Conservation (phyloP, 1,140 invertebrate genomes). For the Scaptomyza pallida region DNA sequence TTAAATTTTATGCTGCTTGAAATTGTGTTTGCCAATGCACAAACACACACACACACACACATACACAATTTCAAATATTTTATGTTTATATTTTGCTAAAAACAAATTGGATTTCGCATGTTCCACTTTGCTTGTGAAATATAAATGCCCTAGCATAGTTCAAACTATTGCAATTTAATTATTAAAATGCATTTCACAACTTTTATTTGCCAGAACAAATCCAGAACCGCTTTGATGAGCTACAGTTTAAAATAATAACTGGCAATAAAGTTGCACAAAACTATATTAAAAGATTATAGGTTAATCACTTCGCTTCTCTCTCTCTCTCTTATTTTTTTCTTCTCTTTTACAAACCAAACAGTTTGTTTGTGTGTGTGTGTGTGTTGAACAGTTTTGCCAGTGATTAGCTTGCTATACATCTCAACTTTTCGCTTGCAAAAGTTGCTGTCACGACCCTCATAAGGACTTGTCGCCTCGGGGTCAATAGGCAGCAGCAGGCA, state of each 20-base stretch:
- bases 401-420: slow-evolving; percentile 51
- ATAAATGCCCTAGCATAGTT: too few species aligned
- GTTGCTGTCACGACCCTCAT: slow-evolving; percentile 54
- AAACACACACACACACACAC: not conserved
- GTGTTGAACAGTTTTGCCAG: slow-evolving; percentile 54
- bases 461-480: slow-evolving; percentile 62
- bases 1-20: not conserved
- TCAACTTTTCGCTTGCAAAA: slow-evolving; percentile 56
- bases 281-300: slow-evolving; percentile 66
- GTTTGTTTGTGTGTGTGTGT: slow-evolving; percentile 4
- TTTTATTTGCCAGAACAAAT: not conserved
- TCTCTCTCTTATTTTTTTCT: not conserved
- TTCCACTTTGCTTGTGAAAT: too few species aligned
- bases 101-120: slow-evolving; percentile 1
- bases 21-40: slow-evolving; percentile 3
- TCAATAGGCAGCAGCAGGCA: slow-evolving; percentile 36
- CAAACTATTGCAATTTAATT: not conserved
- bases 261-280: slow-evolving; percentile 30
- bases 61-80: slow-evolving; percentile 2
- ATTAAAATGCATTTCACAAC: not conserved
- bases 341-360: not conserved
- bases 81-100: not conserved
- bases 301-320: slow-evolving; percentile 57
- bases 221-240: not conserved
- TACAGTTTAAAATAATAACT: not conserved